phyloP scores from a whole-genome alignment of 2,113 vertebrate genomes.

The Sander vitreus region DNA sequence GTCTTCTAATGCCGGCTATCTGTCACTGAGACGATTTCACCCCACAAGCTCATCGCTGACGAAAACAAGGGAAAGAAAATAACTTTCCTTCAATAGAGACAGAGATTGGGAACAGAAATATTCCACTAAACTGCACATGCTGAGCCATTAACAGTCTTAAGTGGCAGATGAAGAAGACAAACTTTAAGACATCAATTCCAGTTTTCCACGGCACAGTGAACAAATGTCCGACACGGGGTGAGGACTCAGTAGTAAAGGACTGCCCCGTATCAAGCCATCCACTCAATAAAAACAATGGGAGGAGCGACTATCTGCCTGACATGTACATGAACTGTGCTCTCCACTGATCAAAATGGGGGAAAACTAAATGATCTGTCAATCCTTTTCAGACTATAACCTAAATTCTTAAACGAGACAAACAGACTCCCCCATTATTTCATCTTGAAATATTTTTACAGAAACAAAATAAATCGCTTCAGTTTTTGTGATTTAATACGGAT shows the following conservation, averaged over 20 bases:
- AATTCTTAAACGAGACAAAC: background rate
- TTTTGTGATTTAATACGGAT: background rate
- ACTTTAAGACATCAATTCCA: background rate
- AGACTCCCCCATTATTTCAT: background rate
- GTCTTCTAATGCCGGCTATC: constrained; percentile 45
- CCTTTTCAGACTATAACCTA: background rate
- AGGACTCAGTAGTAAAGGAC: background rate
- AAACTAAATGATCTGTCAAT: background rate
- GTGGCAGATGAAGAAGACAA: background rate
- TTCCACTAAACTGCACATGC: background rate
- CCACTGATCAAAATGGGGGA: background rate
- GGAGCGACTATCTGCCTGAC: background rate
- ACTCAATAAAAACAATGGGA: background rate
- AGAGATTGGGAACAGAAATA: background rate
- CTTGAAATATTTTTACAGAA: background rate
- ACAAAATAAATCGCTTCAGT: background rate
- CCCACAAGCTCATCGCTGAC: constrained; percentile 2
- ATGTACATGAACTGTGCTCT: background rate
- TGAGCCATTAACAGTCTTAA: constrained; percentile 19
- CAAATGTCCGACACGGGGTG: background rate
- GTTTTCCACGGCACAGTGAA: background rate
- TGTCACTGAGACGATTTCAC: constrained; percentile 67
- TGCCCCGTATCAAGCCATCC: background rate
- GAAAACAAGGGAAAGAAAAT: constrained; percentile 7
- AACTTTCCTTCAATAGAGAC: constrained; percentile 19